Conservation (phyloP, 2,888 invertebrate species). For the Hypsopygia costalis region DNA sequence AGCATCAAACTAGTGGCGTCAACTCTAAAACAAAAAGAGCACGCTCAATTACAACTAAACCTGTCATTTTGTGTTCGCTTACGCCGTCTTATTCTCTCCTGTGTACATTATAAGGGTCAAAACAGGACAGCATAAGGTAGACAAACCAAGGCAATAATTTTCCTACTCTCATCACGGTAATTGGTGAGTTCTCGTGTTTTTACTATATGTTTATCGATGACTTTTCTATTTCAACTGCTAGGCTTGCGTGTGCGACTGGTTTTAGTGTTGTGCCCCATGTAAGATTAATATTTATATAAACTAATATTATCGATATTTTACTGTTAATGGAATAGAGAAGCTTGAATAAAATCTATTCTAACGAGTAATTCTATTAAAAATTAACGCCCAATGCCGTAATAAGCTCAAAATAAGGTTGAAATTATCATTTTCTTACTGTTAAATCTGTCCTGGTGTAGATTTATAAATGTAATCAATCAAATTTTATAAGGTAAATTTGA, state of each 20-base stretch:
- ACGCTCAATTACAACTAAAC: constrained; percentile 33
- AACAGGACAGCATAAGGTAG: constrained; percentile 37
- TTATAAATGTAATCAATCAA: too few relatives aligned
- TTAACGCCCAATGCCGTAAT: too few relatives aligned
- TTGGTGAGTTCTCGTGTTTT: constrained; percentile 39
- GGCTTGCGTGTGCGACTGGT: constrained; percentile 25
- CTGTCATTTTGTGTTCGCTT: constrained; percentile 29
- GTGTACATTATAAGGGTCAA: constrained; percentile 12
- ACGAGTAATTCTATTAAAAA: too few relatives aligned
- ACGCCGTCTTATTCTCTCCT: constrained; percentile 15
- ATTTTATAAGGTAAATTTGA: too few relatives aligned
- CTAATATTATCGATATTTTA: too few relatives aligned
- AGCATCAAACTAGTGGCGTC: constrained; percentile 18
- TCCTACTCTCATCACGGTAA: constrained; percentile 45
- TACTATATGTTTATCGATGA: constrained; percentile 45
- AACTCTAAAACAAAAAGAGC: constrained; percentile 26
- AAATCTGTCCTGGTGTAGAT: too few relatives aligned
- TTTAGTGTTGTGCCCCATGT: constrained; percentile 19
- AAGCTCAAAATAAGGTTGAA: too few relatives aligned
- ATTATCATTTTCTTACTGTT: too few relatives aligned
- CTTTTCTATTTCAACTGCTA: constrained; percentile 35
- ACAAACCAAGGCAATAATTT: constrained; percentile 37
- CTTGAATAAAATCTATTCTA: too few relatives aligned
- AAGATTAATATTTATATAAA: too few relatives aligned
- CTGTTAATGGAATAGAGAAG: too few relatives aligned